A percentile compares a stretch with the other conserved stretches of the same genome.
phyloP scores from a whole-genome alignment of 2,113 vertebrate species.

The Recurvirostra avosetta region DNA sequence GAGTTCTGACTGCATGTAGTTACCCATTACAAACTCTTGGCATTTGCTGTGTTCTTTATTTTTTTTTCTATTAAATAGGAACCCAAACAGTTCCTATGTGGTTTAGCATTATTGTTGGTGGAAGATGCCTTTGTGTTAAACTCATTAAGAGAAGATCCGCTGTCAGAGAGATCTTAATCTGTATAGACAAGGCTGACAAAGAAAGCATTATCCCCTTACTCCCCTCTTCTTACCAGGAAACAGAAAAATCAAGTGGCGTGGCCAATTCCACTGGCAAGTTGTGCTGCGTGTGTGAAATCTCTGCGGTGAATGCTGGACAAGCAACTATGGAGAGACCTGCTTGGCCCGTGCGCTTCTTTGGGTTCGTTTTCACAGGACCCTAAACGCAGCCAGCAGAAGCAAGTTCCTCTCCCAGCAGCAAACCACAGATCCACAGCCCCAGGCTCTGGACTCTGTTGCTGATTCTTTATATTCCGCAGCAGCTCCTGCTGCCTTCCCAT shows the following conservation, averaged over 20 bases:
- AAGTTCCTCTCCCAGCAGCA: neutral
- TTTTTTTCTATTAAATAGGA: neutral
- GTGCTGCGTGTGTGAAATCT: fast-evolving
- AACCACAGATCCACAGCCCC: neutral
- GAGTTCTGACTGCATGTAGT: neutral
- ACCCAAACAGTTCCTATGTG: neutral
- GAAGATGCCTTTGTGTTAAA: neutral
- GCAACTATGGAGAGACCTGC: neutral
- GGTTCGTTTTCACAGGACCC: neutral
- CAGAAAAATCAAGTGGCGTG: neutral
- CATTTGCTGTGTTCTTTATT: neutral
- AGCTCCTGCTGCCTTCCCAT: neutral
- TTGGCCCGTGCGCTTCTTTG: neutral
- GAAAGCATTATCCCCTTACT: neutral
- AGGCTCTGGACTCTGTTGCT: neutral
- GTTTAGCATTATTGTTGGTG: neutral
- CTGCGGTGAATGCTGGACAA: neutral
- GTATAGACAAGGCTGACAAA: neutral
- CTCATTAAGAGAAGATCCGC: neutral
- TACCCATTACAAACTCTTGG: neutral
- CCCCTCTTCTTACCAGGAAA: neutral
- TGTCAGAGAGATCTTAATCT: neutral
- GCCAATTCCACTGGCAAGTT: neutral
- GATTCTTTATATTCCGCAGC: neutral
- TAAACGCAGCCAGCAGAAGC: neutral